Percentiles rank a stretch among this genome's conserved stretches.
Evolutionary conservation across 35 echinoderm and acorn worm species (phyloP).

Genomic region (Acanthaster planci): DNA sequence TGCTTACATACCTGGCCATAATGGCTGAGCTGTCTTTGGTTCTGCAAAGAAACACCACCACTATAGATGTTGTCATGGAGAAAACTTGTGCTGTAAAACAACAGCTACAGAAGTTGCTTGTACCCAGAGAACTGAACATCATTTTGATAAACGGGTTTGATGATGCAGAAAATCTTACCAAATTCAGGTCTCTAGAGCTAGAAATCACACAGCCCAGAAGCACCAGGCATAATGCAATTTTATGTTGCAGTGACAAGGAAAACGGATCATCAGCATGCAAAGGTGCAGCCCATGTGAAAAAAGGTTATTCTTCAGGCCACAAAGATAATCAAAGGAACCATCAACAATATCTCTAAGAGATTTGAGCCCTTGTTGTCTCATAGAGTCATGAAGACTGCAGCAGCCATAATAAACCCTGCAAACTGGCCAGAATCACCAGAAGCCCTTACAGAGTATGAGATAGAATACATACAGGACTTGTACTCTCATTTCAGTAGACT

Average conservation of each 20-base stretch:
- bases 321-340: constrained; percentile 7
- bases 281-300: not conserved
- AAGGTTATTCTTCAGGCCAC: not conserved
- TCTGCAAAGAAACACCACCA: constrained; percentile 24
- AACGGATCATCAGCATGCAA: no score
- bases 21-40: not conserved
- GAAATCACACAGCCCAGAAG: not conserved
- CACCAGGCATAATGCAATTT: not conserved
- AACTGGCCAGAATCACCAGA: not conserved
- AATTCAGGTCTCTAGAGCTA: not conserved
- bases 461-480: not conserved
- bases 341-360: not conserved
- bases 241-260: not conserved
- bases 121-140: not conserved
- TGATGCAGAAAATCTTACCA: not conserved
- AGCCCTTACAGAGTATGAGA: constrained; percentile 15
- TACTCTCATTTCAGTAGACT: not conserved
- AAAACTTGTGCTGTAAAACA: not conserved
- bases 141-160: not conserved
- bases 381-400: not conserved
- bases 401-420: not conserved
- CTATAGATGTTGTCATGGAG: constrained; percentile 7
- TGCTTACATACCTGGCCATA: not conserved
- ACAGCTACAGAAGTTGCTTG: not conserved
- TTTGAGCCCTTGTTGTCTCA: not conserved